Percentiles rank a stretch among this genome's conserved stretches.
These are phyloP conservation scores for Sebastes melanostomus DNA, from an alignment of 2,797 vertebrate genomes.

Conservation along the genomic window DNA sequence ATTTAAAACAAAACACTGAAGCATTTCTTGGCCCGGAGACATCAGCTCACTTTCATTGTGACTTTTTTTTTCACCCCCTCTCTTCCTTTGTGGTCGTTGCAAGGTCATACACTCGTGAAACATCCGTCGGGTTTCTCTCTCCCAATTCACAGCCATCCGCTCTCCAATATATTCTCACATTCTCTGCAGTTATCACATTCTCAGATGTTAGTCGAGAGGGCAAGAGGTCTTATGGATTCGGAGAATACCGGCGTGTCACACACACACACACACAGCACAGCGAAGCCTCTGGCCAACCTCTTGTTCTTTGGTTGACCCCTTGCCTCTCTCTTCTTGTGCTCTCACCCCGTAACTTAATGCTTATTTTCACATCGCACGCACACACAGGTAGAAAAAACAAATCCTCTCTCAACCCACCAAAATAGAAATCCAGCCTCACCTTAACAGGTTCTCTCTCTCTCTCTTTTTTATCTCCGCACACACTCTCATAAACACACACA, in stretches of 20 bases:
- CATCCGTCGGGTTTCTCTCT: constrained; percentile 63
- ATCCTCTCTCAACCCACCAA: constrained; percentile 18
- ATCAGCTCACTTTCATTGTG: constrained; percentile 31
- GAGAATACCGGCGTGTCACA: constrained; percentile 40
- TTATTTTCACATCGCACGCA: constrained; percentile 45
- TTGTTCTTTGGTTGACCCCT: constrained; percentile 55
- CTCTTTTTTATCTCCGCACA: neutral
- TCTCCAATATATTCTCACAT: constrained; percentile 71
- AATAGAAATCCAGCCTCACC: constrained; percentile 32
- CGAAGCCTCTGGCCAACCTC: constrained; percentile 31
- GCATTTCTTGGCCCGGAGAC: constrained; percentile 2
- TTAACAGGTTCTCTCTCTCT: constrained; percentile 14
- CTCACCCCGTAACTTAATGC: constrained; percentile 56
- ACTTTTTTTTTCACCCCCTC: neutral
- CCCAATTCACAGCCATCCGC: constrained; percentile 41
- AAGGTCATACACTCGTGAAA: constrained; percentile 45
- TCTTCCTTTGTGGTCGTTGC: constrained; percentile 31
- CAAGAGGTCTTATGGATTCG: constrained; percentile 64
- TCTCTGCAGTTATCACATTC: constrained; percentile 73
- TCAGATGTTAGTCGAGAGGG: constrained; percentile 69
- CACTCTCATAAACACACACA: neutral
- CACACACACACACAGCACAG: constrained; percentile 19
- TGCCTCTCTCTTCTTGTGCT: constrained; percentile 17
- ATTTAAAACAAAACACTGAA: neutral
- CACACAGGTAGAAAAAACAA: constrained; percentile 50